A percentile compares a stretch with the other conserved stretches of the same genome.
phyloP scores from a whole-genome alignment of 2,113 vertebrate genomes.

The Craseonycteris thonglongyai region DNA sequence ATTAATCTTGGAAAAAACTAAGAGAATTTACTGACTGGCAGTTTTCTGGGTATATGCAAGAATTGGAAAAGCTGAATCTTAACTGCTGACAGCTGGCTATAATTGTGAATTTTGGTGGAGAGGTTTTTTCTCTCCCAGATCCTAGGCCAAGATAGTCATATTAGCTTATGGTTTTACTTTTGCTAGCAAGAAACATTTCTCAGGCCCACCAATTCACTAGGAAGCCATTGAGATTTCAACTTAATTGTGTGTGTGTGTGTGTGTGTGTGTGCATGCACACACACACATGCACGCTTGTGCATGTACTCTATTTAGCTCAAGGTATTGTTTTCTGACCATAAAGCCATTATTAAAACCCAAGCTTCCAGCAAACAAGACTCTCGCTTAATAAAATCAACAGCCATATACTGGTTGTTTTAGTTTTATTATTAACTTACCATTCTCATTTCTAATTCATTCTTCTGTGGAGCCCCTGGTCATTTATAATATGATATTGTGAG shows the following conservation, averaged over 20 bases:
- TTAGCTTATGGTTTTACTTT: neutral
- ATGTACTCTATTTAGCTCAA: neutral
- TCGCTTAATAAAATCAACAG: neutral
- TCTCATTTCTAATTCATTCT: neutral
- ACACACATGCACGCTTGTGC: too few relatives aligned
- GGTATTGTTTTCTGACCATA: neutral
- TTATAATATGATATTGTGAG: neutral
- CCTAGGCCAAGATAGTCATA: neutral
- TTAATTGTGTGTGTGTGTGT: neutral
- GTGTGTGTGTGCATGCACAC: too few relatives aligned
- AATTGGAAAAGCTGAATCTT: neutral
- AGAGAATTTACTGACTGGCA: neutral
- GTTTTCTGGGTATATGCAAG: neutral
- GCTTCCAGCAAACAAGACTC: neutral
- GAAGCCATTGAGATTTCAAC: neutral
- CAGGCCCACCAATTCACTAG: neutral
- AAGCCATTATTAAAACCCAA: neutral
- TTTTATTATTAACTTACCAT: neutral
- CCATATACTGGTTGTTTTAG: neutral
- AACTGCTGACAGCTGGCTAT: neutral
- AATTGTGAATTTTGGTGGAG: neutral
- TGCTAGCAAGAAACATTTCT: neutral
- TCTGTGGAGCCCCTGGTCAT: neutral
- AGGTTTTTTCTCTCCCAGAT: neutral
- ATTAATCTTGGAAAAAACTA: neutral